Percentiles rank a stretch among this genome's conserved stretches.
These are phyloP conservation scores for Thymallus thymallus DNA, from an alignment of 2,113 vertebrate genomes.

Conservation along the genomic window DNA sequence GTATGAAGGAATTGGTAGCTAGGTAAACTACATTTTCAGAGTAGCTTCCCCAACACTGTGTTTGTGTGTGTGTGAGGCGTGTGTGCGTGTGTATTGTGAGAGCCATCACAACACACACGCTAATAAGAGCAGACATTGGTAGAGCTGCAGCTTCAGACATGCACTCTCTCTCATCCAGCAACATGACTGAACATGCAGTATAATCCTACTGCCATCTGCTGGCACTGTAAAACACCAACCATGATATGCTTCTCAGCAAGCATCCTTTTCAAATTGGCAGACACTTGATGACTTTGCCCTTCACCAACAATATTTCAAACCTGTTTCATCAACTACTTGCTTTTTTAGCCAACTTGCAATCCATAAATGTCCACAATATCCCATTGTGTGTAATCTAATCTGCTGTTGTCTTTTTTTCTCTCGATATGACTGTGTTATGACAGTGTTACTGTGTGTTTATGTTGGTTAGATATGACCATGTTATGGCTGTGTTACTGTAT, in stretches of 20 bases:
- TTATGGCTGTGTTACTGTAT: no score
- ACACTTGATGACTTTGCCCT: neutral
- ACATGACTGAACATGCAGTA: neutral
- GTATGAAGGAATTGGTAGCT: neutral
- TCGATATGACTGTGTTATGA: no score
- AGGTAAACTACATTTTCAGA: neutral
- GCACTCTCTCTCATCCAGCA: neutral
- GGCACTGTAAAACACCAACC: slow-evolving; percentile 22
- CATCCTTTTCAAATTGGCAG: neutral
- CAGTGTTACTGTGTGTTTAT: no score
- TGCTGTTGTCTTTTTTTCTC: no score
- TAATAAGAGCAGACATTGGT: neutral
- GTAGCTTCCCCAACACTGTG: neutral
- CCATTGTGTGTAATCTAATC: no score
- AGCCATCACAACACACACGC: slow-evolving; percentile 1
- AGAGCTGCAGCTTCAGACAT: neutral
- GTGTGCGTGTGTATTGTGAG: slow-evolving; percentile 11
- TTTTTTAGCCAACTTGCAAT: no score
- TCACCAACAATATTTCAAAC: neutral
- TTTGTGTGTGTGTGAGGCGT: neutral
- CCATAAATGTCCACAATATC: no score
- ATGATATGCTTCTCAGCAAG: neutral
- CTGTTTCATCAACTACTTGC: neutral
- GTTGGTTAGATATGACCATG: no score
- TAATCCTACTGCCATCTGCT: slow-evolving; percentile 55